Conservation (phyloP, 2,113 vertebrate species). For the Myotis davidii region DNA sequence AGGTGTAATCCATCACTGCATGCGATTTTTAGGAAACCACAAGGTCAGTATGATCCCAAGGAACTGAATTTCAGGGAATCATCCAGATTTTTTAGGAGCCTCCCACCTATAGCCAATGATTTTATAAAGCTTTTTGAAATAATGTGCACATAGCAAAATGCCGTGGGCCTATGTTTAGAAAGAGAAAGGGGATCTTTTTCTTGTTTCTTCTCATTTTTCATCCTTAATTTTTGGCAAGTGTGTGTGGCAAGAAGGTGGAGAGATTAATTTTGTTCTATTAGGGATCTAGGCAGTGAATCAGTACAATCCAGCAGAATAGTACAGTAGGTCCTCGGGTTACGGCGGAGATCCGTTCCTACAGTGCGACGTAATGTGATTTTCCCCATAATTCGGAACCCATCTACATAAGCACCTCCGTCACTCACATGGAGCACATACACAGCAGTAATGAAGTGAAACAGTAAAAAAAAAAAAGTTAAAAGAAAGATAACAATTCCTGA, state of each 20-base stretch:
- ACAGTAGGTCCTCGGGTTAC: no score
- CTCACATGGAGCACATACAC: no score
- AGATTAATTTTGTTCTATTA: background rate
- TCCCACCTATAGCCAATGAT: background rate
- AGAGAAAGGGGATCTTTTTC: fast-evolving
- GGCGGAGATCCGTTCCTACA: no score
- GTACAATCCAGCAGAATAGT: background rate
- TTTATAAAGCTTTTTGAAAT: background rate
- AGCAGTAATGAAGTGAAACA: no score
- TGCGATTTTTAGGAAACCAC: background rate
- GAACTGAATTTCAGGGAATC: background rate
- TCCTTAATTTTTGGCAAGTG: background rate
- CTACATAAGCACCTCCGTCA: no score
- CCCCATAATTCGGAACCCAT: no score
- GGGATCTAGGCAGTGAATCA: background rate
- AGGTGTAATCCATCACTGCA: background rate
- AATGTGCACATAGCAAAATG: background rate
- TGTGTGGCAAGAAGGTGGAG: background rate
- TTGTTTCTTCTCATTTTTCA: background rate
- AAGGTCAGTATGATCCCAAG: background rate
- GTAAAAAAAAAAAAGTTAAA: no score
- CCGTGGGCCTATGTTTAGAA: background rate
- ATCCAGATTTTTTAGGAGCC: background rate
- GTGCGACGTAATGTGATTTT: no score
- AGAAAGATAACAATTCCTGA: no score